Base-by-base conservation (phyloP, 2,888 invertebrate genomes). In the Sarcophaga subvicina region DNA sequence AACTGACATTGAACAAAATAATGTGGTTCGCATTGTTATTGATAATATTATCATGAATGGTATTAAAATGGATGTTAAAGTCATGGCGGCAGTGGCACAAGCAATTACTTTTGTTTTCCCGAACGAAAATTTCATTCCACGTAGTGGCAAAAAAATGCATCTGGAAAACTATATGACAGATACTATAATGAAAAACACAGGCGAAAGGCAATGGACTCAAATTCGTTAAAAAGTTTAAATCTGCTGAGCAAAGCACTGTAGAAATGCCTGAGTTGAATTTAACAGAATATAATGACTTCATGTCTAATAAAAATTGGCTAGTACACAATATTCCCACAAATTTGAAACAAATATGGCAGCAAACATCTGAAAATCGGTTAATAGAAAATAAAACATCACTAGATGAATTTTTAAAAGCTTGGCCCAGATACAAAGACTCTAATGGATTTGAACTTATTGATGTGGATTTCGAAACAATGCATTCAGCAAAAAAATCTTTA, bases 161-260 rank as follows among this genome's bases (percentile, higher is more conserved):
- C 67, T 59, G 77, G 77, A 45, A 77, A 77, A 77, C 49, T 77
- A 67, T 77, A 66, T 67, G 77, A 67, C 66, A 66, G 77, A 66
- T 77, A 67, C 59, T 67, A 66, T 77, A 66, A 77, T 66, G 64
- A 64, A 59, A 64, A 64, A 37, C 54, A 77, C 77, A 77, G 66
- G 77, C 77, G 63, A 37, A 77, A 64, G 64, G 66, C 77, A 25
- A 64, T 59, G 27, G 54, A 54, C 22, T 14, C 63, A 62, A 75
- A 75, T 59, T 54, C 54, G 64, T 66, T 25, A 77, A 66, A 76
- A 77, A 22, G 22, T 22, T 77, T 66, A 77, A 63, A 66, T 66
- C 64, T 64, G 54, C 37, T 47, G 47, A 64, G 64, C 64, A 64
- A 20, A 77, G 49, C 54, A 54, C 54, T 77, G 66, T 47, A 77